Base-by-base conservation (phyloP, 2,113 vertebrate genomes). In the Toxotes jaculatrix region DNA sequence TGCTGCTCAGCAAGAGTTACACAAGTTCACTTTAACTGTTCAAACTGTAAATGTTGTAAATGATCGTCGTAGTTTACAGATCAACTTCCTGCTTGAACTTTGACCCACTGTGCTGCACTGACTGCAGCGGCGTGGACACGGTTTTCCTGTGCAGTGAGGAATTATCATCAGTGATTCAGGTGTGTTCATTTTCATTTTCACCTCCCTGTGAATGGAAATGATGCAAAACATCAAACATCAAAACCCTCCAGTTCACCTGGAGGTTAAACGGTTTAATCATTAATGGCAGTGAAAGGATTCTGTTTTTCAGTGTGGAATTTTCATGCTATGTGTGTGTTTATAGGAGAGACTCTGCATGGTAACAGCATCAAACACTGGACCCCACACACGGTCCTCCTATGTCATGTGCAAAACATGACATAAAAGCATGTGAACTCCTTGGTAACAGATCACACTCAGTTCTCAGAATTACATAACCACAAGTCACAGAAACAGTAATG, bases 251-350 rank as follows among this genome's bases (percentile, higher is more conserved):
- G 47, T 70, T 55, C 49, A 70, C 1, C 0, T 7, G 11, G 32
- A 27, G 51, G 67, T 69, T 2, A 53, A 68, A 69, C 32, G 16
- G 47, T 13, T 69, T n/a, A 69, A 69, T 69, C 31, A 69, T 64
- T 64, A 64, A 64, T 27, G 5, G 23, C 21, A 64, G 12, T 43
- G 38, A 27, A 64, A 27, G 27, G 27, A 27, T 27, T 27, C 27
- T 27, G 27, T 27, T 27, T 27, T 27, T 27, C 27, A 27, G 27
- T 27, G 27, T 27, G 27, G 27, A 27, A 27, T 27, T 27, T 27
- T 27, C 27, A 27, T 27, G 27, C 27, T 27, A 27, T 27, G 27
- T 27, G 27, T 27, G 27, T 27, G 27, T 27, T 27, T 27, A 27
- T 27, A 27, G 27, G 27, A 27, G 27, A 27, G 27, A 27, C 27